Evolutionary conservation across 2,113 vertebrate species (phyloP).

Genomic region (Melospiza georgiana): DNA sequence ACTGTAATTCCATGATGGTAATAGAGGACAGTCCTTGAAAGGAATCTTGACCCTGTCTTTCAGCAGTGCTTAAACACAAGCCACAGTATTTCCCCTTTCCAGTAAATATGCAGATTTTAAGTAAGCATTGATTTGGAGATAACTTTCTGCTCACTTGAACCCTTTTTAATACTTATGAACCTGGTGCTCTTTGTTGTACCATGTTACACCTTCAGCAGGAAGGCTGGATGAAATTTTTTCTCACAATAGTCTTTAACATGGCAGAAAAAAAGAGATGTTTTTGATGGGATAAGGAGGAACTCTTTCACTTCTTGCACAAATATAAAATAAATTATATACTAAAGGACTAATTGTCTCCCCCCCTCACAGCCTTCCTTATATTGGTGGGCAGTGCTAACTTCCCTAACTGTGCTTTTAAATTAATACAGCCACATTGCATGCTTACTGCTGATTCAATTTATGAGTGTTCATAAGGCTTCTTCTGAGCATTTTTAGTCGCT

Average conservation of each 20-base stretch:
- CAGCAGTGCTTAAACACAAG: not conserved
- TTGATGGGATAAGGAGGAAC: not conserved
- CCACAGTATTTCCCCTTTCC: not conserved
- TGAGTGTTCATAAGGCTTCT: not conserved
- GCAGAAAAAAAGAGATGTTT: not conserved
- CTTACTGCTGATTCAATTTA: not conserved
- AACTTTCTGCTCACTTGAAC: not conserved
- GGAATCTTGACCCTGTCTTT: not conserved
- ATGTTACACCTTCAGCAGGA: not conserved
- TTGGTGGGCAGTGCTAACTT: not conserved
- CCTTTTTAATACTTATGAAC: not conserved
- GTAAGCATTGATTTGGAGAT: not conserved
- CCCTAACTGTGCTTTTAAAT: not conserved
- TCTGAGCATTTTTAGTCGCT: not conserved
- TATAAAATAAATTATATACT: not conserved
- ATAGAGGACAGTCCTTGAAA: not conserved
- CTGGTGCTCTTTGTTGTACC: not conserved
- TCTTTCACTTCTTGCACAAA: not conserved
- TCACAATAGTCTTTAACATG: not conserved
- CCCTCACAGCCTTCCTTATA: not conserved
- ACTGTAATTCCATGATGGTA: not conserved
- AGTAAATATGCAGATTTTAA: not conserved
- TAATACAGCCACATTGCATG: rapidly evolving
- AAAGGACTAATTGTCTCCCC: not conserved
- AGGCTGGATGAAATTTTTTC: not conserved